Base-by-base conservation (phyloP, 2,797 vertebrate species). In the Hybognathus amarus region DNA sequence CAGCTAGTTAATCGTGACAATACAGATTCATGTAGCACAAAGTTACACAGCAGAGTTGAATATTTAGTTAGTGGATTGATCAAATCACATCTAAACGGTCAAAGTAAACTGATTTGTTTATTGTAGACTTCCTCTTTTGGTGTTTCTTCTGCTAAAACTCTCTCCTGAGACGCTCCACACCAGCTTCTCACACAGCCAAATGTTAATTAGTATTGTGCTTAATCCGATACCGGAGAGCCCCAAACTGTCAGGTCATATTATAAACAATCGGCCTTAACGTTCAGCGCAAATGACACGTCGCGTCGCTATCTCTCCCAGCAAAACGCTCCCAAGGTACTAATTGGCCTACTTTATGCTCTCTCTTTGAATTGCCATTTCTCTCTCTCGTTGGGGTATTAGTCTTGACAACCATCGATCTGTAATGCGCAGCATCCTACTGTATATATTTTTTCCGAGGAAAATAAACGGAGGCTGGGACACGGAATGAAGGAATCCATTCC, bases 161-260 rank as follows among this genome's bases (percentile, higher is more conserved):
- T 93, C 92, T 90, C 88, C 88, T 78, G 89, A 90, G 90, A 90
- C 27, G 91, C 87, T 85, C 89, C 92, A 91, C 91, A 89, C 90
- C 86, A 83, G 69, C 86, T 85, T 90, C 88, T 86, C 40, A 77
- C 89, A 81, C 89, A 92, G 89, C 89, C 91, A 90, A 92, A 89
- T 92, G 92, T 94, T 95, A 95, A 95, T 95, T 95, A 95, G 93
- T 88, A 93, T 93, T 94, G 92, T 91, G 91, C 91, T 94, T 95
- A 95, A 95, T 95, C 94, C 93, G 89, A 92, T 94, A 94, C 94
- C 93, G 93, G 91, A 94, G 93, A 91, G 91, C 93, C 92, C 92
- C 90, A 92, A 94, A 93, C 94, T 95, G 94, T 95, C 94, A 95
- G 93, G 94, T 95, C 94, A 94, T 89, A 95, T 95, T 95, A 95